Base-by-base conservation (phyloP, 2,113 vertebrate species). In the Engraulis encrasicolus region DNA sequence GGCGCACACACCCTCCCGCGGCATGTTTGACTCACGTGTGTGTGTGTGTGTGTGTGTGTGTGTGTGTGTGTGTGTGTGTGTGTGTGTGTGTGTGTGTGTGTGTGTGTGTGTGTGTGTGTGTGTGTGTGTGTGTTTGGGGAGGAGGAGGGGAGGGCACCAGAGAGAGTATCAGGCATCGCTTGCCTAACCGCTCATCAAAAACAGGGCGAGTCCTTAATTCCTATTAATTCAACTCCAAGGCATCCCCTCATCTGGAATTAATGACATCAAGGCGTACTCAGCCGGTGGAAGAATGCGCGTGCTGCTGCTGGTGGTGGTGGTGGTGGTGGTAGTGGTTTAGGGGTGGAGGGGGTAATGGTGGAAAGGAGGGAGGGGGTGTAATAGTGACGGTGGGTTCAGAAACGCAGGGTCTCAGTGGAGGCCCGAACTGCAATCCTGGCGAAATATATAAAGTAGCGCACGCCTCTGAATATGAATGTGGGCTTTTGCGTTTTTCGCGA, bases 231-330 rank as follows among this genome's bases (percentile, higher is more conserved):
- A 89, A 91, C 85, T 93, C 89, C 93, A 93, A 90, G 86, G 89
- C 89, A 91, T 92, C 91, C 91, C 88, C 88, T 93, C 91, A 94
- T 88, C 90, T 94, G 91, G 91, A 94, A 93, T 93, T 92, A 92
- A 93, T 91, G 89, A 91, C 88, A 88, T 83, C 84, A 77, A 92
- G 82, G 90, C 89, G 89, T 84, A 93, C 80, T 88, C 82, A 87
- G 81, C 23, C 15, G 31, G 66, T 36, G 66, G 66, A 74, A 31
- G 18, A 74, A n/a, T n/a, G n/a, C n/a, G n/a, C n/a, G n/a, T n/a
- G n/a, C n/a, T n/a, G n/a, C n/a, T n/a, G n/a, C n/a, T n/a, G n/a
- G n/a, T n/a, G n/a, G n/a, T n/a, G n/a, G n/a, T n/a, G n/a, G 66
- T 5, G 66, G 66, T 31, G 31, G 3, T 45, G 40, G 40, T 45